These are phyloP conservation scores for Hirundo rustica DNA, from an alignment of 2,797 vertebrate species.

Conservation along the genomic window DNA sequence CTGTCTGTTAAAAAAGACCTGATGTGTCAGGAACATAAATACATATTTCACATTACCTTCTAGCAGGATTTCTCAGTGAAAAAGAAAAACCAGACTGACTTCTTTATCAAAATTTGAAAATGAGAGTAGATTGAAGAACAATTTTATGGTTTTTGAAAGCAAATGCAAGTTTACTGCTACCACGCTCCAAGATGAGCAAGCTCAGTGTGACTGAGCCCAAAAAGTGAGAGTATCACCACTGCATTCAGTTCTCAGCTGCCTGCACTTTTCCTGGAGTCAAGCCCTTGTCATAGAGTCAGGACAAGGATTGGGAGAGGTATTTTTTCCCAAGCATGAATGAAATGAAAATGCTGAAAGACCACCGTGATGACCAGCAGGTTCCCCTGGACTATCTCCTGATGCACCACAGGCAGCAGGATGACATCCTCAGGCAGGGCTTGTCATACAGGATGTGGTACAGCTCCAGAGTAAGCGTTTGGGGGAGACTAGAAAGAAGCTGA, in stretches of 20 bases:
- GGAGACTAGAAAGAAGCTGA: background rate
- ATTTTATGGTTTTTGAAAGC: background rate
- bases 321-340: background rate
- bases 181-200: background rate
- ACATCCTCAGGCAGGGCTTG: background rate
- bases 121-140: background rate
- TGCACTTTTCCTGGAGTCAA: background rate
- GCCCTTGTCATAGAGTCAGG: background rate
- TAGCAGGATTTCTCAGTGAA: background rate
- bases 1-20: background rate
- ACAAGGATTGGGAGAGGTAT: background rate
- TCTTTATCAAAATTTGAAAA: background rate
- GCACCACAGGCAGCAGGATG: background rate
- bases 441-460: background rate
- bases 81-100: background rate
- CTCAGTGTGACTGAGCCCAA: fast-evolving
- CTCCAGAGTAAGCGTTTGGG: background rate
- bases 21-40: background rate
- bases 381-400: no score
- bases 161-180: background rate
- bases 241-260: background rate
- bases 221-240: background rate
- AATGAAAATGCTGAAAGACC: background rate
- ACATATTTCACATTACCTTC: background rate
- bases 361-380: background rate